phyloP scores from a whole-genome alignment of 2,113 vertebrate species.

The Leucopsar rothschildi region DNA sequence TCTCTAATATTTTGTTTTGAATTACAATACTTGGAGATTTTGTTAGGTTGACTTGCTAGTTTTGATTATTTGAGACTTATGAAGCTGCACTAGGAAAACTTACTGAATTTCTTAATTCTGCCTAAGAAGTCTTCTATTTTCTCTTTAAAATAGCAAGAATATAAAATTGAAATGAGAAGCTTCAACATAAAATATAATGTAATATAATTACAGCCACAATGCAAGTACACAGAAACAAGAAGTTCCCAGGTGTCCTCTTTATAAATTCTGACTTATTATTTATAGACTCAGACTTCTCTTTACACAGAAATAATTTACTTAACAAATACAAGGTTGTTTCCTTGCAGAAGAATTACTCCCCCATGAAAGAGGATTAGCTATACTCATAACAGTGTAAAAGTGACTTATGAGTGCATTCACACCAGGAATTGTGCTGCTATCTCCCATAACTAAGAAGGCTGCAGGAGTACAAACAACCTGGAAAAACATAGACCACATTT shows the following conservation, averaged over 20 bases:
- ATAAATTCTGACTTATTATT: conserved; percentile 10
- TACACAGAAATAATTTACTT: conserved; percentile 47
- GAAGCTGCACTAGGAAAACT: conserved; percentile 5
- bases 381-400: not conserved
- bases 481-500: not conserved
- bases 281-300: not conserved
- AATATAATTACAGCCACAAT: not conserved
- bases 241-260: not conserved
- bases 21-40: not conserved
- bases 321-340: conserved; percentile 27
- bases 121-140: not conserved
- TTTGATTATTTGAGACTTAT: not conserved
- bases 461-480: not conserved
- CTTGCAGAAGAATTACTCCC: not conserved
- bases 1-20: not conserved
- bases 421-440: not conserved
- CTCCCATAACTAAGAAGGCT: not conserved
- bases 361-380: conserved; percentile 44
- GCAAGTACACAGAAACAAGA: not conserved
- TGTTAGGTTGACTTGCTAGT: not conserved
- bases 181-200: not conserved
- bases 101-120: not conserved
- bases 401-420: conserved; percentile 4
- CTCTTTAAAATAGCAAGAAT: not conserved
- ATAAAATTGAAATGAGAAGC: not conserved